Conservation (phyloP, 2,113 vertebrate genomes). For the Oreamnos americanus region DNA sequence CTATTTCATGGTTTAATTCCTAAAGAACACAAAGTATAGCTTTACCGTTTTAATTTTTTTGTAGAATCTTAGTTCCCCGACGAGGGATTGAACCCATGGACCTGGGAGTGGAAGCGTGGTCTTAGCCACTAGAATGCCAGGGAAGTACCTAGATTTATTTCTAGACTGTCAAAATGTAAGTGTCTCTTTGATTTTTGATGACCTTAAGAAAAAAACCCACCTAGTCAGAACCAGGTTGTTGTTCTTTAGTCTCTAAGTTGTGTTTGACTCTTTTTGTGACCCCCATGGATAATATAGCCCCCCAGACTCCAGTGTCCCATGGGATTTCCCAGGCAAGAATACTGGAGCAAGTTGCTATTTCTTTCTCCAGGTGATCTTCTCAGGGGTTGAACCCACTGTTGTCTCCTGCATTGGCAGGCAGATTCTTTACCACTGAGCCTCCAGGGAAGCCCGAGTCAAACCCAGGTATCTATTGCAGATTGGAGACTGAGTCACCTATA, state of each 20-base stretch:
- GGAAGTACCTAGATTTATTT: neutral
- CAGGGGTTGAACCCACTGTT: neutral
- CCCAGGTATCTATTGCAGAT: neutral
- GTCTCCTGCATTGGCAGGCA: neutral
- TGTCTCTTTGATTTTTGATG: neutral
- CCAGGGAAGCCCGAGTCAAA: neutral
- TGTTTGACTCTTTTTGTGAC: neutral
- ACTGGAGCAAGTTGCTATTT: neutral
- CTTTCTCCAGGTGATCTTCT: neutral
- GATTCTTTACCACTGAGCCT: neutral
- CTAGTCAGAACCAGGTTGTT: neutral
- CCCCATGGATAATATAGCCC: neutral
- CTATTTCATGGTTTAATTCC: neutral
- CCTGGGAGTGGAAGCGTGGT: neutral
- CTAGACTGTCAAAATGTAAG: neutral
- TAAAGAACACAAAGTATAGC: neutral
- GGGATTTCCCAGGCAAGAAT: neutral
- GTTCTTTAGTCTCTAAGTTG: neutral
- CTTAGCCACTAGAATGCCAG: neutral
- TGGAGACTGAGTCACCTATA: neutral
- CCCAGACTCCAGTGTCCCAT: neutral
- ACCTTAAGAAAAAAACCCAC: neutral
- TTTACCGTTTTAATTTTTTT: neutral
- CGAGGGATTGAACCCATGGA: neutral
- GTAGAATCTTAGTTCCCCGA: neutral